Conservation (phyloP, 2,888 invertebrate species). For the Dasysyrphus albostriatus region DNA sequence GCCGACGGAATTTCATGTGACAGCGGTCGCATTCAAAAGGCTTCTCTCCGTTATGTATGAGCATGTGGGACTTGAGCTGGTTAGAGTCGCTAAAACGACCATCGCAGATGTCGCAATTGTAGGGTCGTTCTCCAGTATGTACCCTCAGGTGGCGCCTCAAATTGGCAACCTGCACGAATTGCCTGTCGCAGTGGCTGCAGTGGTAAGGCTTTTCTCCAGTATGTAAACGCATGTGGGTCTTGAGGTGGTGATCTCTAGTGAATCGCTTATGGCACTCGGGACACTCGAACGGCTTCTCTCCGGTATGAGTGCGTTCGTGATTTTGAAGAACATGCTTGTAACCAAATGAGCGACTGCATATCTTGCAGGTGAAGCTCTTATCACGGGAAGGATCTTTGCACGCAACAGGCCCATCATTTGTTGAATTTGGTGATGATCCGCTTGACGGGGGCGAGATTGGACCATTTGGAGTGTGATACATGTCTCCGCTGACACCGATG, state of each 20-base stretch:
- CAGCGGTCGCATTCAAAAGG: conserved; percentile 93
- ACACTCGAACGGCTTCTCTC: conserved; percentile 97
- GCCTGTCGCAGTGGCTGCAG: conserved; percentile 95
- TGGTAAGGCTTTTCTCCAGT: conserved; percentile 97
- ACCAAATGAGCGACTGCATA: conserved; percentile 94
- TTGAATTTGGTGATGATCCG: conserved; percentile 85
- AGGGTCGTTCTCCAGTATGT: conserved; percentile 96
- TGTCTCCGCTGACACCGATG: conserved; percentile 80
- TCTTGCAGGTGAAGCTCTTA: conserved; percentile 94
- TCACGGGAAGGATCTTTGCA: conserved; percentile 87
- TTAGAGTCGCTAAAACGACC: conserved; percentile 96
- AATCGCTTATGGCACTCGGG: conserved; percentile 96
- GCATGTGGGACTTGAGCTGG: conserved; percentile 94
- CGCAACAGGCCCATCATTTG: conserved; percentile 78
- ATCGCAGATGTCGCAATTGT: conserved; percentile 93
- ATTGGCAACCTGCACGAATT: conserved; percentile 97
- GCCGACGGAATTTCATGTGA: conserved; percentile 91
- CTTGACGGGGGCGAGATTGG: conserved; percentile 86
- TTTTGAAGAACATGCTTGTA: conserved; percentile 98
- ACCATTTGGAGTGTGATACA: conserved; percentile 80
- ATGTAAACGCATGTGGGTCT: conserved; percentile 96
- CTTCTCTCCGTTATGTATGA: conserved; percentile 95
- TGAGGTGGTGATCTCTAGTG: conserved; percentile 96
- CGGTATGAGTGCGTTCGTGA: conserved; percentile 97
- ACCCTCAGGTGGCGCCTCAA: conserved; percentile 94